These are phyloP conservation scores for Pseudotriccus pelzelni DNA, from an alignment of 2,797 vertebrate species.

Conservation along the genomic window DNA sequence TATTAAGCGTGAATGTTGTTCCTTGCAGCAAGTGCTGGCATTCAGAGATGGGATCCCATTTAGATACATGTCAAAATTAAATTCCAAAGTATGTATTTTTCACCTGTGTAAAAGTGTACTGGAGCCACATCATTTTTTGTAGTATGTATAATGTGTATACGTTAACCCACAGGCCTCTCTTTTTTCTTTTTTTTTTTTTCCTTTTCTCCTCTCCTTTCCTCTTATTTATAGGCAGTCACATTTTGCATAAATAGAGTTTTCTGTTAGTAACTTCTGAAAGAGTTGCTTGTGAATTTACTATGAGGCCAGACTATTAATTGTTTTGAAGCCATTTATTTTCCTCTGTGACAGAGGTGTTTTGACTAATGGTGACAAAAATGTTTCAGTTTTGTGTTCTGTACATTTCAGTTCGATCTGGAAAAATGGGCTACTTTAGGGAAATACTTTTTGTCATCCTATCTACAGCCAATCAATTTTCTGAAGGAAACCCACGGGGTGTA, in stretches of 20 bases:
- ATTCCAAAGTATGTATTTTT: background rate
- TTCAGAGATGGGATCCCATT: background rate
- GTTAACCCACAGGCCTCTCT: background rate
- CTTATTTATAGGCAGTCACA: background rate
- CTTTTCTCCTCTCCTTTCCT: background rate
- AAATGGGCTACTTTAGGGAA: background rate
- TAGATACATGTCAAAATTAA: background rate
- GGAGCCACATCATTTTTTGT: background rate
- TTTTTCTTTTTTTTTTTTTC: background rate
- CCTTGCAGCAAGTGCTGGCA: background rate
- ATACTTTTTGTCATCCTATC: background rate
- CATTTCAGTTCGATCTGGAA: background rate
- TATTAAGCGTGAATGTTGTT: background rate
- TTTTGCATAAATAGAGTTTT: background rate
- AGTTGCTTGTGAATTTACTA: background rate
- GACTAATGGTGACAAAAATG: slow-evolving; percentile 3
- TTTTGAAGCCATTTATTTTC: background rate
- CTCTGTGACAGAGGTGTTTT: background rate
- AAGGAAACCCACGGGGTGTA: background rate
- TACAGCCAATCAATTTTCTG: background rate
- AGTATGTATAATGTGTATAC: background rate
- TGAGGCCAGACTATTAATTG: background rate
- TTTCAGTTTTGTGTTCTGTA: background rate
- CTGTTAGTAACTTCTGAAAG: background rate
- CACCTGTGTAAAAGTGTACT: background rate